Evolutionary conservation across 2,888 invertebrate species (phyloP).

Genomic region (Microplitis deprimator): DNA sequence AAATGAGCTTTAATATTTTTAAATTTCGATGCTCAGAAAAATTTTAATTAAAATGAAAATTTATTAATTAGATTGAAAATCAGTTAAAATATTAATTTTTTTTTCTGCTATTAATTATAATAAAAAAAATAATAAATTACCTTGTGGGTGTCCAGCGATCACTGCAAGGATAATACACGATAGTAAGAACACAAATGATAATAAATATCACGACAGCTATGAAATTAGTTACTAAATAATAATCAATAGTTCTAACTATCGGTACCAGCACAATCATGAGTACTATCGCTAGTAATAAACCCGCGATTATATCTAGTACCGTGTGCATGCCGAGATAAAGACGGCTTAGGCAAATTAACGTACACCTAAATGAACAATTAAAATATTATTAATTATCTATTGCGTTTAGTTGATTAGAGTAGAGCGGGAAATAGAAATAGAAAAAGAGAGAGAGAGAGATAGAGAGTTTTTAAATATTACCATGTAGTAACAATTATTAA

Average conservation of each 20-base stretch:
- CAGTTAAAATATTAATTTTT: neutral
- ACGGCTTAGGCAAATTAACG: slow-evolving; percentile 86
- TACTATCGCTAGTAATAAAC: slow-evolving; percentile 78
- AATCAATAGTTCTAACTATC: slow-evolving; percentile 82
- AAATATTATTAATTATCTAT: neutral
- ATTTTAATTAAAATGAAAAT: neutral
- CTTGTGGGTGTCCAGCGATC: slow-evolving; percentile 92
- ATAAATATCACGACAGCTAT: slow-evolving; percentile 79
- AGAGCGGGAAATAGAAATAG: neutral
- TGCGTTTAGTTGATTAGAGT: neutral
- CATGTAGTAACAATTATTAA: slow-evolving; percentile 76
- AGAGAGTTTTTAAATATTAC: slow-evolving; percentile 60
- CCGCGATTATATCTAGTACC: slow-evolving; percentile 87
- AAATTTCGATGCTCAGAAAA: too few species aligned
- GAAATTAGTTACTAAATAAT: slow-evolving; percentile 78
- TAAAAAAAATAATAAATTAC: slow-evolving; percentile 71
- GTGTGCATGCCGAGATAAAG: slow-evolving; percentile 96
- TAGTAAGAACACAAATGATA: slow-evolving; percentile 77
- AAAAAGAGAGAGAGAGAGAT: too few species aligned
- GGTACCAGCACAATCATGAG: slow-evolving; percentile 84
- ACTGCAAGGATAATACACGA: slow-evolving; percentile 86
- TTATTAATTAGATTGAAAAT: neutral
- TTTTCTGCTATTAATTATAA: neutral
- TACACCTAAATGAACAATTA: slow-evolving; percentile 73
- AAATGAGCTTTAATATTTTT: too few species aligned